These are phyloP conservation scores for Mythimna vitellina DNA, from an alignment of 2,888 invertebrate genomes.

Conservation along the genomic window DNA sequence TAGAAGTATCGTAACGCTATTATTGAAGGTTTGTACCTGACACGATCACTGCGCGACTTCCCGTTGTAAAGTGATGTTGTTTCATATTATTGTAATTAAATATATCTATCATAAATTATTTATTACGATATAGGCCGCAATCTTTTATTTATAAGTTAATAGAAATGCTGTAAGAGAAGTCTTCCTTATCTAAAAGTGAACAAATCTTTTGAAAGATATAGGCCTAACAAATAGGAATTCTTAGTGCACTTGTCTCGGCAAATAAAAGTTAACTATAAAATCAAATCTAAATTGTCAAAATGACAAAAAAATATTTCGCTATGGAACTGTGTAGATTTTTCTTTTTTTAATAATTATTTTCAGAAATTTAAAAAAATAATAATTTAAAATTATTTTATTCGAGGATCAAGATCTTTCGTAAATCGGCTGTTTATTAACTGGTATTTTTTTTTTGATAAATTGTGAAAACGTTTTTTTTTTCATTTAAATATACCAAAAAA, in stretches of 20 bases:
- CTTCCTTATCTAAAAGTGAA: background rate
- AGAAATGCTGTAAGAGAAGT: constrained; percentile 69
- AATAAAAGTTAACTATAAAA: background rate
- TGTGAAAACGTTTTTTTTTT: background rate
- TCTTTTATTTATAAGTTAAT: constrained; percentile 40
- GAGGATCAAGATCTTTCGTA: constrained; percentile 23
- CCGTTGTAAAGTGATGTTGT: constrained; percentile 63
- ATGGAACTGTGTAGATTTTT: too few species aligned
- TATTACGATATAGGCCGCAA: constrained; percentile 53
- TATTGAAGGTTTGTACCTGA: constrained; percentile 82
- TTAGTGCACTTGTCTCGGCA: constrained; percentile 3
- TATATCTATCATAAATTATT: constrained; percentile 65
- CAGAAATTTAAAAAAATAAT: background rate
- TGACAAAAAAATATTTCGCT: background rate
- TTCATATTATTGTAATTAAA: constrained; percentile 64
- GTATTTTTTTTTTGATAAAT: background rate
- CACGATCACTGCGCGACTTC: constrained; percentile 63
- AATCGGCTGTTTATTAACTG: too few species aligned
- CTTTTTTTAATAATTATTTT: background rate
- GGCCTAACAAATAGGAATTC: constrained; percentile 51
- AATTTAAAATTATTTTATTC: background rate
- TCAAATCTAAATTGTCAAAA: background rate
- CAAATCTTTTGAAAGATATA: constrained; percentile 46
- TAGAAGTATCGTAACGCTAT: constrained; percentile 69
- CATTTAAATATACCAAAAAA: background rate